Percentiles rank a stretch among this genome's conserved stretches.
Evolutionary conservation across 2,113 vertebrate genomes (phyloP).

Genomic region (Oryzias celebensis): DNA sequence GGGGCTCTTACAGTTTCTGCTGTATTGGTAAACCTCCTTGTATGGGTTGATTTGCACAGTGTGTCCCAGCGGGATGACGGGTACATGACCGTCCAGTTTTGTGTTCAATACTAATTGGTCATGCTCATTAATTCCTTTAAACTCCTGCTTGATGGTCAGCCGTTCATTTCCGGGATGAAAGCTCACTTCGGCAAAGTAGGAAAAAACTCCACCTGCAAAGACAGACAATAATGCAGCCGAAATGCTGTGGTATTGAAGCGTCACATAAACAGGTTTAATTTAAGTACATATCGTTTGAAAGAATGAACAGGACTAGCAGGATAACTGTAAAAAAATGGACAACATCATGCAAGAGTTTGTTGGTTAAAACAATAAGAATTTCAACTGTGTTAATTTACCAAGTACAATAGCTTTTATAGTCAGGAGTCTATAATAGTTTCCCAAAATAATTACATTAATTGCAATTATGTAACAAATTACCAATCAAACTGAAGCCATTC

Average conservation of each 20-base stretch:
- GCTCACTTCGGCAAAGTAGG: conserved; percentile 85
- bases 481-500: conserved; percentile 91
- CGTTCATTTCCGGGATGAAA: conserved; percentile 85
- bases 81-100: conserved; percentile 85
- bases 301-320: too few relatives aligned
- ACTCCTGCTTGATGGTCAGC: conserved; percentile 84
- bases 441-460: neutral
- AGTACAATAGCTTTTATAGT: too few relatives aligned
- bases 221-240: neutral
- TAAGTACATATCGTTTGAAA: neutral
- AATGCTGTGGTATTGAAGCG: neutral
- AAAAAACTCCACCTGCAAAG: conserved; percentile 85
- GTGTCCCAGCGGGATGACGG: conserved; percentile 75
- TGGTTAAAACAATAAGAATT: too few relatives aligned
- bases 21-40: conserved; percentile 87
- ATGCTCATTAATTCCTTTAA: conserved; percentile 90
- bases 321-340: too few relatives aligned
- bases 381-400: too few relatives aligned
- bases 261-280: neutral
- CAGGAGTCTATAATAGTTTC: neutral
- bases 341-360: too few relatives aligned
- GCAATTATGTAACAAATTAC: conserved; percentile 62
- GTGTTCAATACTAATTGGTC: conserved; percentile 90
- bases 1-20: conserved; percentile 77
- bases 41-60: conserved; percentile 86